Base-by-base conservation (phyloP, 1,140 invertebrate genomes). In the Sycophaga agraensis region DNA sequence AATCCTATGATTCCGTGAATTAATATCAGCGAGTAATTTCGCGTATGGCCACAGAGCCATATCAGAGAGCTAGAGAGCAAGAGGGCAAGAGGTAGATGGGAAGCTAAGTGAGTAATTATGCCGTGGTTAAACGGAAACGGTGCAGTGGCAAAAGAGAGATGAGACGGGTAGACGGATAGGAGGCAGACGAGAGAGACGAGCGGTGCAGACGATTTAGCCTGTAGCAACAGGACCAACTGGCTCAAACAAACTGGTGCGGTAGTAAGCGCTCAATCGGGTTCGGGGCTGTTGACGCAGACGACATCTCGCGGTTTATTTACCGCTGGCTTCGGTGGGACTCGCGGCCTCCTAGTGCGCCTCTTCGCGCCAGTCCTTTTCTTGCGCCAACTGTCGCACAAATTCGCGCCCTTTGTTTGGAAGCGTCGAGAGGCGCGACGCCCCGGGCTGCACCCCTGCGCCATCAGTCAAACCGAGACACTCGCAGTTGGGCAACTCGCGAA, bases 181-280 rank as follows among this genome's bases (percentile, higher is more conserved):
- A n/a, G n/a, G n/a, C n/a, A n/a, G n/a, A n/a, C n/a, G 2, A 53
- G 7, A 21, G 35, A 19, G 39, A 14, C 9, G 12, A 39, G 21
- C 34, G n/a, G n/a, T n/a, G n/a, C n/a, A n/a, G n/a, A n/a, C n/a
- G n/a, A n/a, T n/a, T n/a, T n/a, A n/a, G n/a, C n/a, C n/a, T n/a
- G n/a, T n/a, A n/a, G n/a, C n/a, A n/a, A n/a, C n/a, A n/a, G n/a
- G n/a, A n/a, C n/a, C n/a, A n/a, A n/a, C n/a, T n/a, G n/a, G n/a
- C n/a, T n/a, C n/a, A n/a, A n/a, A n/a, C n/a, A n/a, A n/a, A n/a
- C n/a, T n/a, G n/a, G n/a, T n/a, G n/a, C n/a, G n/a, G n/a, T n/a
- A n/a, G n/a, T n/a, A n/a, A n/a, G n/a, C n/a, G n/a, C 61, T 59
- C 65, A 66, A 69, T 65, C 64, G 60, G 66, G 67, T 69, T 67